phyloP scores from a whole-genome alignment of 2,797 vertebrate genomes.

The Aselliscus stoliczkanus region DNA sequence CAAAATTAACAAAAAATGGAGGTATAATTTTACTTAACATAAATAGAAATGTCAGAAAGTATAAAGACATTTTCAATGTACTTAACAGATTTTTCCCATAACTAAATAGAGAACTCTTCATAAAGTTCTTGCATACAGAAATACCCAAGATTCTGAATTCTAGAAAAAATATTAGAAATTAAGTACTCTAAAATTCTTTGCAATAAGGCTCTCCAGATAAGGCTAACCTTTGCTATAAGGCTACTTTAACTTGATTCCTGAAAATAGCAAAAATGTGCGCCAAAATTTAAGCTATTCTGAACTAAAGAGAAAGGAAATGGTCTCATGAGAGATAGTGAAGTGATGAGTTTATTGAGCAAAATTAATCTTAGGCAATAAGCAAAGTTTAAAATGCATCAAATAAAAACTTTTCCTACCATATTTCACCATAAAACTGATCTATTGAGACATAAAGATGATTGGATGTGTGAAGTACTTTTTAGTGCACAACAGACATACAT shows the following conservation, averaged over 20 bases:
- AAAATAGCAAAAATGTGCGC: slow-evolving; percentile 47
- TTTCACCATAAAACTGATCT: slow-evolving; percentile 68
- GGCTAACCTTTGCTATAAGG: slow-evolving; percentile 66
- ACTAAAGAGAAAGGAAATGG: slow-evolving; percentile 25
- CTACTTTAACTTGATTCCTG: slow-evolving; percentile 67
- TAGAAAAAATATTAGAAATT: slow-evolving; percentile 67
- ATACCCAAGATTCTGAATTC: slow-evolving; percentile 50
- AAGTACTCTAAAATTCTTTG: slow-evolving; percentile 49
- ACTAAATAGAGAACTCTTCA: slow-evolving; percentile 44
- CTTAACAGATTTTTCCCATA: slow-evolving; percentile 8
- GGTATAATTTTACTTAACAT: slow-evolving; percentile 46
- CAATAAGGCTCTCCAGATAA: slow-evolving; percentile 72
- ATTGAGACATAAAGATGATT: slow-evolving; percentile 13
- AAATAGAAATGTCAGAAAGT: slow-evolving; percentile 16
- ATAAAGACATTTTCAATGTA: slow-evolving; percentile 9
- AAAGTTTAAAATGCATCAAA: slow-evolving; percentile 69
- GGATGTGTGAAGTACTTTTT: slow-evolving; percentile 1
- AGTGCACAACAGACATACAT: slow-evolving; percentile 37
- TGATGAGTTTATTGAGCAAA: slow-evolving; percentile 48
- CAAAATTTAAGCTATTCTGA: slow-evolving; percentile 36
- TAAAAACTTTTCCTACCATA: slow-evolving; percentile 60
- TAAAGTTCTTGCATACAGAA: slow-evolving; percentile 43
- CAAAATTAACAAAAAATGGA: slow-evolving; percentile 9
- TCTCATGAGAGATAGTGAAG: neutral
- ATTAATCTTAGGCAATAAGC: slow-evolving; percentile 65